Conservation (phyloP, 2,797 vertebrate species). For the Manis javanica region DNA sequence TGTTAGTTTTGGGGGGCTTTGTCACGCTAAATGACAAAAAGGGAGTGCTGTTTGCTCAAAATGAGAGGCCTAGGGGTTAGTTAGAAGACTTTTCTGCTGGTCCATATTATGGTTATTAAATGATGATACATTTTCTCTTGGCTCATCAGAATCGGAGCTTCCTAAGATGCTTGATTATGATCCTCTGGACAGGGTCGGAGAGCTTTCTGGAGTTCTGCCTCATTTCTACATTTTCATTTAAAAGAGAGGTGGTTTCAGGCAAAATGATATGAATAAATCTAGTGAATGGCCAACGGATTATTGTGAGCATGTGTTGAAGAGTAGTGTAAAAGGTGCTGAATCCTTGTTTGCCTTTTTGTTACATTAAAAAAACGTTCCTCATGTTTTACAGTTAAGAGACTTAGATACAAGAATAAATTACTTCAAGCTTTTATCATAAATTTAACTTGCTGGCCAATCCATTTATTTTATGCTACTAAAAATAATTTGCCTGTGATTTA, state of each 20-base stretch:
- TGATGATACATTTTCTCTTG: background rate
- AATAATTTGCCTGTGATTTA: slow-evolving; percentile 55
- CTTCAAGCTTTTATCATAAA: slow-evolving; percentile 7
- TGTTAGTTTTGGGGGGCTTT: background rate
- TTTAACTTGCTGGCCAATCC: slow-evolving; percentile 48
- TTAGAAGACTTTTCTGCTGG: background rate
- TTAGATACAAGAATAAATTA: background rate
- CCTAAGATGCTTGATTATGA: background rate
- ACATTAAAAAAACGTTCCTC: background rate
- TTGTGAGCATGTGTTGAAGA: background rate
- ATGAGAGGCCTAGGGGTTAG: background rate
- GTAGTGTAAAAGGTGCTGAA: background rate
- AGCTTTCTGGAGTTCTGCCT: background rate
- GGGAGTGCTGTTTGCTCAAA: background rate
- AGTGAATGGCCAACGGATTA: background rate
- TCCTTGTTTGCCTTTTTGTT: background rate
- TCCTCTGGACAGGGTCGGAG: background rate
- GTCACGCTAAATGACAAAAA: background rate
- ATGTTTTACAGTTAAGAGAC: background rate
- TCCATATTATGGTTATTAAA: background rate
- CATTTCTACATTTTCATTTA: slow-evolving; percentile 1
- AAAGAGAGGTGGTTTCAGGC: background rate
- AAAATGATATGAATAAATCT: slow-evolving; percentile 19
- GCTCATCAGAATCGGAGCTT: background rate
- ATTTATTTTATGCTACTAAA: slow-evolving; percentile 43